phyloP scores from a whole-genome alignment of 1,140 invertebrate species.

The Steinernema khuongi region DNA sequence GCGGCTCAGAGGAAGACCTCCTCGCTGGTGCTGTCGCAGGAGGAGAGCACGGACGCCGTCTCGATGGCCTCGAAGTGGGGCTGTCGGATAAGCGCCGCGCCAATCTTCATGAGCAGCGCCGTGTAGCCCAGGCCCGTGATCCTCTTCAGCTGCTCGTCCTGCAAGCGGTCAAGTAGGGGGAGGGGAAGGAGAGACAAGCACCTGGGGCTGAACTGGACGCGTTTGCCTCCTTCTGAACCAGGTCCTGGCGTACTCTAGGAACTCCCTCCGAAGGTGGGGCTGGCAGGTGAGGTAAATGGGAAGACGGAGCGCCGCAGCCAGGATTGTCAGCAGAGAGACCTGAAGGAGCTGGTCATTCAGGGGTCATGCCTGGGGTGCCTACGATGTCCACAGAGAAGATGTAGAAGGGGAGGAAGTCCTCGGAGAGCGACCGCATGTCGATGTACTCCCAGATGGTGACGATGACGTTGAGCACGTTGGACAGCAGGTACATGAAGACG shows the following conservation, averaged over 20 bases:
- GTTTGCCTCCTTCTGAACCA: no score
- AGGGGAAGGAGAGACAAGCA: background rate
- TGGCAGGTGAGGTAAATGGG: constrained; percentile 35
- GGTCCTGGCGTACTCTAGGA: constrained; percentile 20
- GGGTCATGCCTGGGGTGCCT: background rate
- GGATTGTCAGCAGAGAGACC: constrained; percentile 48
- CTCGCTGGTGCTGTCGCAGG: background rate
- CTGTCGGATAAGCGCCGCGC: background rate
- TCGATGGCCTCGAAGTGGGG: background rate
- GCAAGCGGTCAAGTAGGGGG: background rate
- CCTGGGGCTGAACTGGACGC: background rate
- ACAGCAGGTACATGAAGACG: constrained; percentile 48
- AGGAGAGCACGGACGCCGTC: background rate
- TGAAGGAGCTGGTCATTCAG: constrained; percentile 27
- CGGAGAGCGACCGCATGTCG: constrained; percentile 36
- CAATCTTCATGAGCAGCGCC: background rate
- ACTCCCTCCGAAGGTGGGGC: constrained; percentile 24
- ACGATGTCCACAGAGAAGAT: constrained; percentile 51
- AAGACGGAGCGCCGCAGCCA: constrained; percentile 38
- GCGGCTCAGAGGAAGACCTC: background rate
- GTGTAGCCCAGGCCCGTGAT: background rate
- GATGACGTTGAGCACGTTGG: constrained; percentile 51
- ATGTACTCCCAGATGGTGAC: constrained; percentile 55
- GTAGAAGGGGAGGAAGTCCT: constrained; percentile 44
- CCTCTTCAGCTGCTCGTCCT: background rate